Conservation (phyloP, 2,113 vertebrate species). For the Dromaius novaehollandiae region DNA sequence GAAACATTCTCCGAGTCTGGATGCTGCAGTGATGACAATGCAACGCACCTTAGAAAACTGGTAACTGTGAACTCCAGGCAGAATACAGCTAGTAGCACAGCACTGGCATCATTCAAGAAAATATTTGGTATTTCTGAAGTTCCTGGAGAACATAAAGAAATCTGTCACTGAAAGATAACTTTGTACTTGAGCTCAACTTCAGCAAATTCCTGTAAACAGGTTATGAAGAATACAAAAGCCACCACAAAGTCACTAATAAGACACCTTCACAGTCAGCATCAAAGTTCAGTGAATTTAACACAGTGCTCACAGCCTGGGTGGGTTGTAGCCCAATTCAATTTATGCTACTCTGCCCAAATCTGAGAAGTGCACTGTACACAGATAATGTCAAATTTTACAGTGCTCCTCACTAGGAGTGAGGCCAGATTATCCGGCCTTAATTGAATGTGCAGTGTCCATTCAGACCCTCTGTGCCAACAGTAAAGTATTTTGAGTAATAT, state of each 20-base stretch:
- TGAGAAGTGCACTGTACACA: not conserved
- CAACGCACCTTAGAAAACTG: not conserved
- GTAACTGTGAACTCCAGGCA: not conserved
- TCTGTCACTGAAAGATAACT: not conserved
- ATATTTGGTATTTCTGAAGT: not conserved
- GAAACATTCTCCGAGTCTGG: not conserved
- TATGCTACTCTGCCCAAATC: not conserved
- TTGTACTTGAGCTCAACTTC: not conserved
- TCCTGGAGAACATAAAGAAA: not conserved
- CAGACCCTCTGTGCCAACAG: not conserved
- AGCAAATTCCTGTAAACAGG: not conserved
- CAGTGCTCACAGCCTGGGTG: accelerated
- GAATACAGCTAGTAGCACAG: not conserved
- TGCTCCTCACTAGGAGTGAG: not conserved
- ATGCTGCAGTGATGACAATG: not conserved
- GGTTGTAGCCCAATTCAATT: not conserved
- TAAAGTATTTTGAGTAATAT: not conserved
- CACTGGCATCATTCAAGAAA: not conserved
- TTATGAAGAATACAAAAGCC: not conserved
- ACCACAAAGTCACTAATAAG: not conserved
- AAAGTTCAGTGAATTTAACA: not conserved
- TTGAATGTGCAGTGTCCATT: not conserved
- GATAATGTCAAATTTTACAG: not conserved
- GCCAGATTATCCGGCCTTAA: not conserved
- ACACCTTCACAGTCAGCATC: accelerated